Evolutionary conservation across 2,113 vertebrate genomes (phyloP).

Genomic region (Aegypius monachus): DNA sequence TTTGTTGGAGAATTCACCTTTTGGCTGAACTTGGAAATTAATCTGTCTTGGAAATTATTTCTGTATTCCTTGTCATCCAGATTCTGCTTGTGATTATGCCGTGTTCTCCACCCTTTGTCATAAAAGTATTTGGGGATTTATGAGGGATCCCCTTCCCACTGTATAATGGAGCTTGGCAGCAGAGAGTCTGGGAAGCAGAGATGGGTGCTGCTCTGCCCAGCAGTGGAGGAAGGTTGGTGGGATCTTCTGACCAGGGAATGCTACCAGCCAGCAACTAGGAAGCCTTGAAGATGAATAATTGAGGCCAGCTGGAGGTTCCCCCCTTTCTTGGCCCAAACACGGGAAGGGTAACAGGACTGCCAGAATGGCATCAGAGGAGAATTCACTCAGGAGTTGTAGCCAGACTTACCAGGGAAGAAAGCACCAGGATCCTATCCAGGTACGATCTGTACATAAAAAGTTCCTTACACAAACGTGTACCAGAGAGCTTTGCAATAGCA

Average conservation of each 20-base stretch:
- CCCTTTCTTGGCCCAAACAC: neutral
- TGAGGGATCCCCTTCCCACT: neutral
- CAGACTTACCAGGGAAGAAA: neutral
- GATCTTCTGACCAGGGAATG: neutral
- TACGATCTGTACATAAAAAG: neutral
- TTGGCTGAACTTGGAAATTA: neutral
- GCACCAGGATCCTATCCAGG: neutral
- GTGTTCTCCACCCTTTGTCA: neutral
- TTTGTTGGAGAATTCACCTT: neutral
- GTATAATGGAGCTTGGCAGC: neutral
- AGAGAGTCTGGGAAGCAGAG: neutral
- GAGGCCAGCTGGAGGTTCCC: neutral
- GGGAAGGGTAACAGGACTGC: neutral
- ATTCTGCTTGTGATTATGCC: neutral
- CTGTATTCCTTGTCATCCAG: neutral
- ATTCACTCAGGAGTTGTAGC: neutral
- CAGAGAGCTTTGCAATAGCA: neutral
- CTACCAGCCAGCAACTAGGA: neutral
- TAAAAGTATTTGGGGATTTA: neutral
- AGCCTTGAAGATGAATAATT: neutral
- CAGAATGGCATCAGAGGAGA: neutral
- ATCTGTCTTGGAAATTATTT: neutral
- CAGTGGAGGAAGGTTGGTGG: neutral
- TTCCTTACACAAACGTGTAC: neutral
- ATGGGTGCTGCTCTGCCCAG: neutral